Evolutionary conservation across 2,888 invertebrate genomes (phyloP), one percentile per base, ranked within the genome.

Genomic region (Muschampia plurimacula): DNA sequence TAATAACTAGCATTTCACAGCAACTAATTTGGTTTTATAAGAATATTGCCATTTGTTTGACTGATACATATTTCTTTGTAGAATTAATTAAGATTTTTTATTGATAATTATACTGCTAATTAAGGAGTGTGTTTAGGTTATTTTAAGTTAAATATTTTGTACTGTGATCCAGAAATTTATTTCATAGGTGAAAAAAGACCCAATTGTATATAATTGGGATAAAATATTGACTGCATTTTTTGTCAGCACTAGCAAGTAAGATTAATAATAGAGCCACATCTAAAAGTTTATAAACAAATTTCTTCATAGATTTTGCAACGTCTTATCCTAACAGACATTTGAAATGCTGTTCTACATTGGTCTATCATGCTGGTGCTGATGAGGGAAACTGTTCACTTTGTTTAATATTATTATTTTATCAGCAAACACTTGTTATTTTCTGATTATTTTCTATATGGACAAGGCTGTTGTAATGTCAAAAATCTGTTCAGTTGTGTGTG

Each of bases 21-120:
- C 22, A 22, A 22, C 67, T 64, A 13, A 69, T 73, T 74, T 67
- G 70, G 60, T 67, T 74, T 63, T 70, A 41, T 62, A 68, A 76
- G 49, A 67, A 69, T 64, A 73, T 79, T 78, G 83, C 83, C 83
- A 87, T 84, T 71, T 83, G 76, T 81, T 81, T 81, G 87, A 86
- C 85, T 87, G 87, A 86, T 46, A 66, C 44, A n/a, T 63, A 28
- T 15, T 70, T 70, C 70, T 55, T 79, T 84, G 80, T 77, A 77
- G 78, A 74, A 77, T 80, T 80, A 76, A 79, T 78, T 77, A 64
- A 70, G 66, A 63, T 57, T 49, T 22, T 22, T 22, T 57, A 32
- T 44, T 63, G 7, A 22, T 63, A 69, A 36, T 49, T 49, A 49
- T 13, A 46, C 12, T n/a, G 3, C 62, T 39, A 59, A 57, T 55